Evolutionary conservation across 2,113 vertebrate species (phyloP), one percentile per base, ranked within the genome.

Genomic region (Spea bombifrons): DNA sequence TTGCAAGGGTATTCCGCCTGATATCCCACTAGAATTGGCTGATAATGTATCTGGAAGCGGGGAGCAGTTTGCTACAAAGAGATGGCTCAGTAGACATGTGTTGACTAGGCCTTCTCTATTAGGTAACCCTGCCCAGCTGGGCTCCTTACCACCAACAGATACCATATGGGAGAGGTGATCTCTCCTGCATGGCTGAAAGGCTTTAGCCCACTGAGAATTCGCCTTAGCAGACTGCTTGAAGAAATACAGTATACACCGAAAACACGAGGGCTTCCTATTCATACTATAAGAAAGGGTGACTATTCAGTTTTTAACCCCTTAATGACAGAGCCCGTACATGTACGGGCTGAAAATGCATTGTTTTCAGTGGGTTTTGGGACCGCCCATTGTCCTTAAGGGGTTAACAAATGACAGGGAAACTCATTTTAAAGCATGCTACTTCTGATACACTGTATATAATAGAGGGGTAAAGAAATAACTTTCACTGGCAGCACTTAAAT

Each of bases 31-130:
- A 78, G 48, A 71, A 55, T 45, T 61, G 48, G 7, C 17, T 53
- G 57, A 65, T 71, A 45, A 71, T 78, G 64, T 65, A 30, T 64
- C 47, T 78, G 49, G 65, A 48, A 16, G 59, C 59, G 9, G 50
- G 64, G 44, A 70, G 53, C n/a, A 63, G 67, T n/a, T n/a, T 17
- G n/a, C 75, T 63, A 71, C 53, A 78, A 52, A 65, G 47, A 64
- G 44, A 78, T 71, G 67, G 48, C 52, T 71, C 66, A 45, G 76
- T 65, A 65, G 57, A 78, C 76, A 77, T 77, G 76, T 78, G 68
- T 65, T 78, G 59, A 64, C 67, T 64, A 63, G 55, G 55, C 53
- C 55, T 10, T 71, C 59, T 64, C 48, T 12, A 80, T 73, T 80
- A 67, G 63, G 46, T 63, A 49, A 45, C 72, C 45, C 12, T 53